A percentile compares a stretch with the other conserved stretches of the same genome.
phyloP scores from a whole-genome alignment of 2,888 invertebrate genomes.

The Latrodectus hesperus region DNA sequence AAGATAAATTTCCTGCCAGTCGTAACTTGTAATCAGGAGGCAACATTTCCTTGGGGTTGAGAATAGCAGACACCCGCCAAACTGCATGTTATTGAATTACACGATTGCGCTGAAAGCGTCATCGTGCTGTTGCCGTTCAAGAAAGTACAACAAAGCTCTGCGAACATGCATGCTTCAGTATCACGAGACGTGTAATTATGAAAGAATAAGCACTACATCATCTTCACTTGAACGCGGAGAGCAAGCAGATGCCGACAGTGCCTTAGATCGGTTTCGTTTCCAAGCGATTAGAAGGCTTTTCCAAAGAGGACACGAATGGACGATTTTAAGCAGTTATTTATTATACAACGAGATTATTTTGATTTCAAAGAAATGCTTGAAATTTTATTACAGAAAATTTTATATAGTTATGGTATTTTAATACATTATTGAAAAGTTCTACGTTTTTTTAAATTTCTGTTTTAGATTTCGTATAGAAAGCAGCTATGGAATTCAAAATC shows the following conservation, averaged over 20 bases:
- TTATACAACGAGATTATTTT: no score
- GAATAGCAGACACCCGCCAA: conserved; percentile 4
- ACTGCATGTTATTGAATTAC: conserved; percentile 60
- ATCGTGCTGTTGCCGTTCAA: conserved; percentile 9
- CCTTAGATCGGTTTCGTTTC: neutral
- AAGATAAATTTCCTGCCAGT: conserved; percentile 50
- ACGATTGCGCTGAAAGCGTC: conserved; percentile 19
- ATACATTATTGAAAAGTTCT: no score
- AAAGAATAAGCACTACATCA: conserved; percentile 38
- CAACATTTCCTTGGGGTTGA: conserved; percentile 20
- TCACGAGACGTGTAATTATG: conserved; percentile 51
- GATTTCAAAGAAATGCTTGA: no score
- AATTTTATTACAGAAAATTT: no score
- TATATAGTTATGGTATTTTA: no score
- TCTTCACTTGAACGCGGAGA: conserved; percentile 5
- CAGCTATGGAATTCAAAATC: no score
- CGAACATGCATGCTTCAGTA: conserved; percentile 11
- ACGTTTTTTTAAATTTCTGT: no score
- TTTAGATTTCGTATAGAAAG: no score
- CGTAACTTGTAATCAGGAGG: conserved; percentile 56
- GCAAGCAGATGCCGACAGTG: conserved; percentile 8
- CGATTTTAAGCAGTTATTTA: no score
- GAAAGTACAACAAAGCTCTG: conserved; percentile 43
- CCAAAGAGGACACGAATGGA: no score
- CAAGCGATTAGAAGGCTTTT: neutral